Percentiles rank a stretch among this genome's conserved stretches.
phyloP scores from a whole-genome alignment of 1,140 invertebrate genomes.

The Lamellibrachia luymesi region DNA sequence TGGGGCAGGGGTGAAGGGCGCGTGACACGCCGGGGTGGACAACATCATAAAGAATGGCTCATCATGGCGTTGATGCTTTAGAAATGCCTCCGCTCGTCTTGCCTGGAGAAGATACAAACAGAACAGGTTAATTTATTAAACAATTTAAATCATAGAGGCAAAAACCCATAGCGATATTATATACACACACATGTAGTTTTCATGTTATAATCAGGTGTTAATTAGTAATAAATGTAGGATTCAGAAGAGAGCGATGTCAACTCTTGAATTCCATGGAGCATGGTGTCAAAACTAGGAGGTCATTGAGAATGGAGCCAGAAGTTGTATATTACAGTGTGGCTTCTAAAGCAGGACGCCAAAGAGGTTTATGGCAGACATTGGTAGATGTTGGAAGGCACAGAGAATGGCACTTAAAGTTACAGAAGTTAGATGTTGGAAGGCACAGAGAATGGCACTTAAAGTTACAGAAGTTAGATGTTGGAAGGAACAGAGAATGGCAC shows the following conservation, averaged over 20 bases:
- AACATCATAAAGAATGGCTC: constrained; percentile 79
- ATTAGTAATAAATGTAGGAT: not conserved
- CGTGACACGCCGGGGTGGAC: constrained; percentile 79
- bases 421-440: too few species aligned
- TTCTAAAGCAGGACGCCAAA: not conserved
- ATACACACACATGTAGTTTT: not conserved
- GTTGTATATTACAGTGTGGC: not conserved
- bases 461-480: too few species aligned
- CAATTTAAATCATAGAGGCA: not conserved
- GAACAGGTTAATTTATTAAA: not conserved
- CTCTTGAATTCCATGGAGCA: not conserved
- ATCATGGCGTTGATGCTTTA: constrained; percentile 1
- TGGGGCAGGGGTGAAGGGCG: constrained; percentile 76
- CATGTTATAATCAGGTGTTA: not conserved
- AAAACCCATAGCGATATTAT: not conserved
- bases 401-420: too few species aligned
- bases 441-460: too few species aligned
- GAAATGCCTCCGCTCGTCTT: constrained; percentile 13
- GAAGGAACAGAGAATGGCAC: too few species aligned
- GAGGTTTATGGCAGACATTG: too few species aligned
- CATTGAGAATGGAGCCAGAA: not conserved
- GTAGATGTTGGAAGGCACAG: too few species aligned
- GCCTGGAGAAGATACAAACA: not conserved
- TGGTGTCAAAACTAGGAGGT: not conserved
- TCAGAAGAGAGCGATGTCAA: too few species aligned